These are phyloP conservation scores for Pristionchus arcanus DNA, from an alignment of 2,888 invertebrate genomes.

Conservation along the genomic window DNA sequence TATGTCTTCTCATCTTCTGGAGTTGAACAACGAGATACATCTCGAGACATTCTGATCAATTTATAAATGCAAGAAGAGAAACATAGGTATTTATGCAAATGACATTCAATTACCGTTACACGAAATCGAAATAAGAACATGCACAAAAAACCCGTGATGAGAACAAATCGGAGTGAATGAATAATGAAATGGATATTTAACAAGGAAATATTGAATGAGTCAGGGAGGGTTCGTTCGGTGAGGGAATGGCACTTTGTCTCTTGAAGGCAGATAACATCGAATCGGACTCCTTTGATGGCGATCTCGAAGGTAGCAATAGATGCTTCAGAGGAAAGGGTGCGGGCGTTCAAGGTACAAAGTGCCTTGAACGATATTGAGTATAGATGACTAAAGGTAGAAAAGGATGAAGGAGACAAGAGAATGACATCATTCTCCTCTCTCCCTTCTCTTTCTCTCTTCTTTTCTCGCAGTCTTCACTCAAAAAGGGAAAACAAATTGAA, in stretches of 20 bases:
- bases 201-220: background rate
- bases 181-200: background rate
- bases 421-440: background rate
- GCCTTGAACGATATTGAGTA: no score
- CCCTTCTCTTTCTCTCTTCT: background rate
- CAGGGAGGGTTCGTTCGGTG: no score
- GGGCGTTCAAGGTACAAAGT: no score
- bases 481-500: constrained; percentile 25
- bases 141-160: background rate
- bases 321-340: no score
- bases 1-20: constrained; percentile 50
- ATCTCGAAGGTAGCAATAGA: no score
- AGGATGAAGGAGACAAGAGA: background rate
- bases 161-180: background rate
- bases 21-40: constrained; percentile 20
- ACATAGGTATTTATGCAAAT: background rate
- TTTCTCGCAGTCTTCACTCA: background rate
- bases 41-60: background rate
- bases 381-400: background rate
- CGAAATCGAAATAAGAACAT: background rate
- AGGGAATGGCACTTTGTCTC: no score
- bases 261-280: no score
- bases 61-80: background rate
- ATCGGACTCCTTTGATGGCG: no score
- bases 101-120: background rate